Percentiles rank a stretch among this genome's conserved stretches.
These are phyloP conservation scores for Cantharis lateralis DNA, from an alignment of 2,888 invertebrate genomes.

Conservation along the genomic window DNA sequence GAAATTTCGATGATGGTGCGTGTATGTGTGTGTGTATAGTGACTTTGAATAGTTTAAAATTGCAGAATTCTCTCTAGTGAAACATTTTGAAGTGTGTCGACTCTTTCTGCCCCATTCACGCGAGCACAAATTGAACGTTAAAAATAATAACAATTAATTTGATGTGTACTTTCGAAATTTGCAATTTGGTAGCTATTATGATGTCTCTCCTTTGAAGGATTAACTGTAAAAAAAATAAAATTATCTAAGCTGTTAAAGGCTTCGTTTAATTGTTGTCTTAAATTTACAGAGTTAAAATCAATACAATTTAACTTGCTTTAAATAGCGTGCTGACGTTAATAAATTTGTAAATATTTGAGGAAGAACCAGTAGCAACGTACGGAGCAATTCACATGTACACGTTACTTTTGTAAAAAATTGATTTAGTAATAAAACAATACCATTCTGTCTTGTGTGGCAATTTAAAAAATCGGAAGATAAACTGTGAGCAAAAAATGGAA, in stretches of 20 bases:
- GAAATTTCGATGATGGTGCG: conserved; percentile 28
- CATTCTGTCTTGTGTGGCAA: background rate
- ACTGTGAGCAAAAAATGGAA: background rate
- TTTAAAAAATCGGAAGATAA: background rate
- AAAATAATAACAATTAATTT: background rate
- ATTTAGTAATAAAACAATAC: background rate
- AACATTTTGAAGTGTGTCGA: conserved; percentile 18
- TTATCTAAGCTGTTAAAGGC: background rate
- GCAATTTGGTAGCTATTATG: too few relatives aligned
- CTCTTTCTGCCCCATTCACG: conserved; percentile 12
- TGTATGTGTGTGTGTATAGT: conserved; percentile 3
- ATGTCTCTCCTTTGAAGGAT: too few relatives aligned
- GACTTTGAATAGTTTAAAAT: conserved; percentile 28
- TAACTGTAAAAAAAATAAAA: background rate
- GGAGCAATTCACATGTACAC: background rate
- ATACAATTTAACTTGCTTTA: background rate
- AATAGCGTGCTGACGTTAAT: background rate
- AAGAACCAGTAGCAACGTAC: background rate
- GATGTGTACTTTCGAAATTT: too few relatives aligned
- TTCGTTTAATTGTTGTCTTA: background rate
- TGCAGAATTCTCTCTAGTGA: conserved; percentile 16
- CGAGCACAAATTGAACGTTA: conserved; percentile 4
- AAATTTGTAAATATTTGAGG: background rate
- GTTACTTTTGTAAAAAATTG: background rate
- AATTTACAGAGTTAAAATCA: background rate